Conservation (phyloP, 2,797 vertebrate genomes). For the Betta splendens region DNA sequence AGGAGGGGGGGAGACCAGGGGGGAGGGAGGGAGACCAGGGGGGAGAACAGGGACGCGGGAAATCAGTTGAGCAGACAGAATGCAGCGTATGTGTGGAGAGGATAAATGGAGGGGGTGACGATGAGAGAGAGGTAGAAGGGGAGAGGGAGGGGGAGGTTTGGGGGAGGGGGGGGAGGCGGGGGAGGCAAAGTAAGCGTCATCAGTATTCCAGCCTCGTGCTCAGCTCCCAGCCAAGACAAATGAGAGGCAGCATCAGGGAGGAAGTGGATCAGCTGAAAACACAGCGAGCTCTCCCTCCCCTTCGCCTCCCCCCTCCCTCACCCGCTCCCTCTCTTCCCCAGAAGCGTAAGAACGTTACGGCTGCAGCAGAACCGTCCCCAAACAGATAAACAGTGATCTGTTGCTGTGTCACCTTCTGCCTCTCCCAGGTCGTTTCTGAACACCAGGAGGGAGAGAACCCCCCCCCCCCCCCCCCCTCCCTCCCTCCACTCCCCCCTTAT, state of each 20-base stretch:
- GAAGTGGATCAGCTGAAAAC: slow-evolving; percentile 78
- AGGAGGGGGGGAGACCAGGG: slow-evolving; percentile 55
- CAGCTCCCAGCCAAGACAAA: slow-evolving; percentile 74
- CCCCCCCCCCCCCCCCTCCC: no score
- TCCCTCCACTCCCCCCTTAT: no score
- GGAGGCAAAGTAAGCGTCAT: slow-evolving; percentile 53
- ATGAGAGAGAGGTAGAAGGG: slow-evolving; percentile 52
- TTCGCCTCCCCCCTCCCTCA: slow-evolving; percentile 22
- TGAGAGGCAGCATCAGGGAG: slow-evolving; percentile 72
- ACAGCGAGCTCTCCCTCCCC: slow-evolving; percentile 61
- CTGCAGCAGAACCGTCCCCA: slow-evolving; percentile 23
- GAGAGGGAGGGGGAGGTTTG: slow-evolving; percentile 28
- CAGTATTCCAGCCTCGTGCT: slow-evolving; percentile 70
- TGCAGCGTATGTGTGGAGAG: slow-evolving; percentile 69
- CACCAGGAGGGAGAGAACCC: no score
- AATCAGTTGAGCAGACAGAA: slow-evolving; percentile 78
- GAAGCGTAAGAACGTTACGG: slow-evolving; percentile 27
- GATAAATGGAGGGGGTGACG: slow-evolving; percentile 61
- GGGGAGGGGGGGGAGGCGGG: slow-evolving; percentile 11
- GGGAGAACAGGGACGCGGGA: slow-evolving; percentile 64
- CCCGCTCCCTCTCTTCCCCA: not conserved
- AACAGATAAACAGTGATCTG: slow-evolving; percentile 35
- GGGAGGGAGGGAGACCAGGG: slow-evolving; percentile 55
- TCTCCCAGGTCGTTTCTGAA: slow-evolving; percentile 31
- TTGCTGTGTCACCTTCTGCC: slow-evolving; percentile 8